These are phyloP conservation scores for Zoroaster sp. DNA, from an alignment of 53 echinoderm and acorn worm genomes.

Conservation along the genomic window DNA sequence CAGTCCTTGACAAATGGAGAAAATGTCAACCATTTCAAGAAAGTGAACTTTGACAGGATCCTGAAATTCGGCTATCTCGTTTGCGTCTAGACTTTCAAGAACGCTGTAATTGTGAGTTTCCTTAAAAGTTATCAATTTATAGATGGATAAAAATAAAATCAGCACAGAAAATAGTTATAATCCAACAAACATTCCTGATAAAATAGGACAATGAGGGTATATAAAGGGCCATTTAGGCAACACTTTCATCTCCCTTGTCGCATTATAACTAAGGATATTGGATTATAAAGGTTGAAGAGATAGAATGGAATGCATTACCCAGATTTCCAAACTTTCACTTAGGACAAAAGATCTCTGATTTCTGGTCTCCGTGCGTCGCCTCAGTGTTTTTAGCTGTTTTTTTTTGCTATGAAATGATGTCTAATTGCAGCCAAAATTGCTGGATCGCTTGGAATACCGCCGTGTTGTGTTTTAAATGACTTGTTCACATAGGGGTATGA, in stretches of 20 bases:
- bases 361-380: no score
- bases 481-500: no score
- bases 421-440: no score
- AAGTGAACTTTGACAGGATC: not conserved
- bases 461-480: no score
- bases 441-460: no score
- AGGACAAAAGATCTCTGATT: not conserved
- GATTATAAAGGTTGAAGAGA: not conserved
- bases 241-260: not conserved
- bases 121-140: not conserved
- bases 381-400: no score
- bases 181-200: not conserved
- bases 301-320: not conserved
- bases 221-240: not conserved
- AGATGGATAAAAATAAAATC: not conserved
- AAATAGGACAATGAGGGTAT: not conserved
- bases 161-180: not conserved
- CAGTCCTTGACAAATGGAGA: not conserved
- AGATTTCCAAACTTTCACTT: not conserved
- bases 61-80: not conserved
- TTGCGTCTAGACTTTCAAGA: not conserved
- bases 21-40: not conserved
- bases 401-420: no score
- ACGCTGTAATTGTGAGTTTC: not conserved
- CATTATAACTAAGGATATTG: not conserved